Percentiles rank a stretch among this genome's conserved stretches.
Evolutionary conservation across 2,888 invertebrate species (phyloP).

Genomic region (Drosophila vallismaia): DNA sequence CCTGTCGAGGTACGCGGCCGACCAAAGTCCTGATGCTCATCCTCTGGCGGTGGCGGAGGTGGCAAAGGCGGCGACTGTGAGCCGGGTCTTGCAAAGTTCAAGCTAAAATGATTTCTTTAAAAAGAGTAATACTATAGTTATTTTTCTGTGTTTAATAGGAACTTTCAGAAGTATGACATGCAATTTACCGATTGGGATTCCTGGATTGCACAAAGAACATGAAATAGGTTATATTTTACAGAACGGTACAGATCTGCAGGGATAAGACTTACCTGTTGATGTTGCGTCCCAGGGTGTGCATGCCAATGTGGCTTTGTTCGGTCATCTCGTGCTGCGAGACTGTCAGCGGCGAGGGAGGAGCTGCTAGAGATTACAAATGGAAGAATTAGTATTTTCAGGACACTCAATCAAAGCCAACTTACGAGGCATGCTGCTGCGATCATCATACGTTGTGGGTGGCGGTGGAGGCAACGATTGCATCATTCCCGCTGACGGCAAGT

Average conservation of each 20-base stretch:
- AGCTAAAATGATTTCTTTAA: slow-evolving; percentile 81
- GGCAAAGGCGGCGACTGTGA: slow-evolving; percentile 93
- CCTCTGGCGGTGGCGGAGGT: slow-evolving; percentile 92
- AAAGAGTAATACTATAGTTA: slow-evolving; percentile 9
- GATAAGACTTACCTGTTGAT: slow-evolving; percentile 80
- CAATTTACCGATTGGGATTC: slow-evolving; percentile 82
- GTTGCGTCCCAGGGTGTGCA: slow-evolving; percentile 85
- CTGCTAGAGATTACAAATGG: slow-evolving; percentile 83
- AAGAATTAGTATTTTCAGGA: slow-evolving; percentile 4
- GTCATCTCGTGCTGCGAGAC: slow-evolving; percentile 86
- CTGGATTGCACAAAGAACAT: slow-evolving; percentile 59
- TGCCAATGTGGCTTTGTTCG: slow-evolving; percentile 85
- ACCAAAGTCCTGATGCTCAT: slow-evolving; percentile 91
- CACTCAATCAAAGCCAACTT: slow-evolving; percentile 83
- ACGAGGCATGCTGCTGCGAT: slow-evolving; percentile 92
- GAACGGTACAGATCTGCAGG: background rate
- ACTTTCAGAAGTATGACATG: slow-evolving; percentile 18
- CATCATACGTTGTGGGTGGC: slow-evolving; percentile 87
- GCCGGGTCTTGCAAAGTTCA: slow-evolving; percentile 85
- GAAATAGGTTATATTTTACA: slow-evolving; percentile 48
- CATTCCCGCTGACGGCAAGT: slow-evolving; percentile 89
- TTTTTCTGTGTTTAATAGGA: background rate
- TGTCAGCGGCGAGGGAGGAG: slow-evolving; percentile 93
- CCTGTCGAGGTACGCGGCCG: slow-evolving; percentile 85
- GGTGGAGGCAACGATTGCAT: slow-evolving; percentile 93